Evolutionary conservation across 2,113 vertebrate species (phyloP), one percentile per base, ranked within the genome.

Genomic region (Ivindomyrus marchei): DNA sequence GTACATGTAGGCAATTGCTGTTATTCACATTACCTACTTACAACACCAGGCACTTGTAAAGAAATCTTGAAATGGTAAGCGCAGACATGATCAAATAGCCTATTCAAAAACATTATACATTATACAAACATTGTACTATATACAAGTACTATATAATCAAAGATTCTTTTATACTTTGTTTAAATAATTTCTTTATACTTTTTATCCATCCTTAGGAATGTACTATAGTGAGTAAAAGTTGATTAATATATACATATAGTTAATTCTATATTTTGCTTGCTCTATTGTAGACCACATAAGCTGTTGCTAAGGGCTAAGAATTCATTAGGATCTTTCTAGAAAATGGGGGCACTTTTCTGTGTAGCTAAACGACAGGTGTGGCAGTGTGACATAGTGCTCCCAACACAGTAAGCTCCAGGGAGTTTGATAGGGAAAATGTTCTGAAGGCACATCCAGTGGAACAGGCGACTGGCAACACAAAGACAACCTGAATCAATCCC

Each of bases 1-100:
- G 92, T 84, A 93, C 94, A 93, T 93, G 94, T 10, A 31, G 52
- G 50, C 95, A 93, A 95, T 95, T 94, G 94, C 93, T 90, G 50
- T 36, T 31, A 49, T 45, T 52, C 89, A 90, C 53, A 80, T 27
- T 70, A 24, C 70, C 15, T 83, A 50, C 84, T 58, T 31, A 88
- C 5, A n/a, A 85, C 8, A 66, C 11, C 77, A 88, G 3, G 80
- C 19, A 42, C 27, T 42, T 88, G 50, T 46, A 88, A 62, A 17
- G 84, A 21, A 70, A 31, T 36, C 58, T 70, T 45, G 77, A 9
- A 3, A 88, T 45, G 15, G 36, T 50, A 46, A 62, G 31, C 1
- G 9, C 19, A 45, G 87, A 58, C 10, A 8, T 27, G 15, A 62
- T 45, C 19, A 36, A 0, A 15, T 50, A 24, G 27, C 2, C 17